Base-by-base conservation (phyloP, 2,113 vertebrate species). In the Bagarius yarrelli region DNA sequence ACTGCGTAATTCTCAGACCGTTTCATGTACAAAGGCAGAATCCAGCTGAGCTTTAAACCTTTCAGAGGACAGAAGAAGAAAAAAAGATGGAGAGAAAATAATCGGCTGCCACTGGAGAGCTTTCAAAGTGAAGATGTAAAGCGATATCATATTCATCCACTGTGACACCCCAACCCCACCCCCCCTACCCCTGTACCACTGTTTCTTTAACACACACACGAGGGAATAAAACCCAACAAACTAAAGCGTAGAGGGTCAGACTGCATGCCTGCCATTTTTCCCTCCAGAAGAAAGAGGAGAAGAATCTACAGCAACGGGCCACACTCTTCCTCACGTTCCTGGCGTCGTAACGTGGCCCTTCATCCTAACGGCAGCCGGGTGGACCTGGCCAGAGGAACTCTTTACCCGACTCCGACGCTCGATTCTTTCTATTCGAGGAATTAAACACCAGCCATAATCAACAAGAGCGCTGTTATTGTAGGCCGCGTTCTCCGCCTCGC, bases 11-110 rank as follows among this genome's bases (percentile, higher is more conserved):
- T 90, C 88, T 90, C 90, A 90, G 88, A 91, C 93, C 89, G 87
- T 85, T 88, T 89, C 79, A 79, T 78, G 86, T 91, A 91, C 83
- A 89, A 85, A 89, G 89, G 86, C 79, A 89, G 92, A 91, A 89
- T 87, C 91, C 92, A 94, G 93, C 94, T 93, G 91, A 87, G 89
- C 91, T 93, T 94, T 91, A 93, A 93, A 92, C 84, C 71, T 83
- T 57, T 89, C 86, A 76, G 85, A 88, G 87, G 83, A 83, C 14
- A 64, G 53, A 81, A 88, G 63, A 56, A 67, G 34, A 83, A 19
- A n/a, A 25, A 47, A 5, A 72, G 76, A 85, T 82, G 81, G 64
- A 74, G 81, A 69, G 81, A 74, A 78, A 87, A 82, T 89, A 77
- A 86, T 84, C 85, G 89, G 88, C 86, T 89, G 86, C 87, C 91